Base-by-base conservation (phyloP, 2,797 vertebrate species). In the Esox masquinongy region DNA sequence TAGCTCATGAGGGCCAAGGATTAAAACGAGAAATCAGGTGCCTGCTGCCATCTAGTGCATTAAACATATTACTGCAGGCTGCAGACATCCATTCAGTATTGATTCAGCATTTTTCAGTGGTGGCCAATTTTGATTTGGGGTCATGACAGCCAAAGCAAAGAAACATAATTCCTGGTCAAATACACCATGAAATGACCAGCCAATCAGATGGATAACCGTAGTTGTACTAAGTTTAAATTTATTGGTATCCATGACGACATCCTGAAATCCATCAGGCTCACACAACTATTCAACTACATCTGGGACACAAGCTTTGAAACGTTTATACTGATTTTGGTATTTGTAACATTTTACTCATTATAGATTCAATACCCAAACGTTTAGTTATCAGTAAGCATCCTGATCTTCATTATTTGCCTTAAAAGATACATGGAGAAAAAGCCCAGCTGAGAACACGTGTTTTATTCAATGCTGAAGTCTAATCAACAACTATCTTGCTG, bases 391-490 rank as follows among this genome's bases (percentile, higher is more conserved):
- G 24, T 51, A 59, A 51, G 24, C 8, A 26, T 75, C 15, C 29
- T 15, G 47, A 67, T 78, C 34, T 78, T 49, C 56, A 73, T 7
- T n/a, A 26, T 75, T 70, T 77, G 19, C 75, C 50, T 70, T 53
- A 88, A 22, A 83, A 73, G 39, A 87, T 61, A 88, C 88, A 88
- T 69, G 68, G 89, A 89, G 83, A 78, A 80, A 86, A 91, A 81
- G 70, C 75, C 85, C 80, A 81, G 86, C 85, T 85, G 75, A 89
- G 88, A 88, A 91, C 91, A 93, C 91, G 91, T 86, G 90, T 86
- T 93, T 95, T 95, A 95, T 95, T 95, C 90, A 93, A 94, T 91
- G 91, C 90, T 94, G 92, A 92, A 93, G 92, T 94, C 93, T 94
- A 92, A 93, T 93, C 90, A 92, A 94, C 93, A 94, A 95, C 90